Evolutionary conservation across 2,113 vertebrate species (phyloP), one percentile per base, ranked within the genome.

Genomic region (Otocyon megalotis): DNA sequence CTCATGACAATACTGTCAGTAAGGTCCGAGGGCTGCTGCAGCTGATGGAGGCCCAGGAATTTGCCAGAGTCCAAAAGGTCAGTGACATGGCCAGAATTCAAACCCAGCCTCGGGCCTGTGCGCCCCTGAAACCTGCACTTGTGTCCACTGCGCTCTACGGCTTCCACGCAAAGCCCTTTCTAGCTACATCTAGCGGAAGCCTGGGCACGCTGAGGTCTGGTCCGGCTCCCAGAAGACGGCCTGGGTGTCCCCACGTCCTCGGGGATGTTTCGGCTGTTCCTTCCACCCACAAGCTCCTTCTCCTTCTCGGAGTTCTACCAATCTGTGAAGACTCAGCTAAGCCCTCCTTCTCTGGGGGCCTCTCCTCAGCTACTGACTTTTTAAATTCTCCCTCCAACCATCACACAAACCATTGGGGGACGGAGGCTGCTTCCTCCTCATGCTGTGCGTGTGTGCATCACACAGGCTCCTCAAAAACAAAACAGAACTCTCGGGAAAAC

Each of bases 71-170:
- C 14, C 5, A 62, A 22, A 24, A 0, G 15, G 71, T 37, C 54
- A 43, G 54, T 9, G 58, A 35, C 19, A 83, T 56, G 53, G 26
- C 4, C 89, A 13, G 71, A 58, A 54, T n/a, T 79, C 80, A 56
- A 26, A 65, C 7, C 76, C 71, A 60, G 32, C 19, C 9, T 22
- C 26, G 4, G 43, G 65, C 5, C 83, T 74, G 53, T 0, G 26
- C 7, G 3, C 30, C 37, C n/a, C 8, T 35, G 65, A 26, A 24
- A 17, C 14, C 35, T 11, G 63, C 1, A 0, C 14, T 0, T 16
- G 1, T 1, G 0, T 1, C 54, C 35, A 24, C 71, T 2, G 10
- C 19, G 58, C 48, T 17, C 43, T 0, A 9, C 2, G 10, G 81
- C 77, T 28, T 77, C 50, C 71, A 11, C 2, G 32, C 30, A 43